Percentiles rank a stretch among this genome's conserved stretches.
These are phyloP conservation scores for Okapia johnstoni DNA, from an alignment of 2,113 vertebrate genomes.

Conservation along the genomic window DNA sequence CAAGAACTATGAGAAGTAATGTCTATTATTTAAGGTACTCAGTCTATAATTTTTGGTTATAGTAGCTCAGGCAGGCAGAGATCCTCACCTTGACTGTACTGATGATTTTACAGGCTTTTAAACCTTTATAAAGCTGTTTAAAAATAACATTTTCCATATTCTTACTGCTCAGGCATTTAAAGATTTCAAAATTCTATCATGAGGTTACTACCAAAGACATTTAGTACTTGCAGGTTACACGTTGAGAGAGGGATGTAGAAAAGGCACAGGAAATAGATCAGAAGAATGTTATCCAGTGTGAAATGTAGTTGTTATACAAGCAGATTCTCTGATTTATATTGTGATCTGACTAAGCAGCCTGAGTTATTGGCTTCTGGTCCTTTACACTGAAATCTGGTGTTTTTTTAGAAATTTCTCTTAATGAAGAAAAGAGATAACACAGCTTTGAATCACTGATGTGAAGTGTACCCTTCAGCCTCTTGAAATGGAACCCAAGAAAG, in stretches of 20 bases:
- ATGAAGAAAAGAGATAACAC: background rate
- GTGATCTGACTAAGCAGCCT: background rate
- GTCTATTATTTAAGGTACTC: background rate
- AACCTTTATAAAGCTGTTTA: background rate
- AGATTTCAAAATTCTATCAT: background rate
- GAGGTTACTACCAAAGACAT: background rate
- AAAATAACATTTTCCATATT: background rate
- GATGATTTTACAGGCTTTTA: background rate
- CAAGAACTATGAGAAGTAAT: background rate
- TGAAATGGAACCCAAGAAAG: background rate
- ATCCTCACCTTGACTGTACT: background rate
- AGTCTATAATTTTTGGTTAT: background rate
- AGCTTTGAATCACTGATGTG: background rate
- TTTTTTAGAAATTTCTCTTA: background rate
- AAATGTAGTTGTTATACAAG: background rate
- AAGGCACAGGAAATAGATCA: background rate
- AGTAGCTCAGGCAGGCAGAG: background rate
- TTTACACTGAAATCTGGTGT: background rate
- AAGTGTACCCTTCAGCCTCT: background rate
- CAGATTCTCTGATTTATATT: background rate
- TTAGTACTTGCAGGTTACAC: background rate
- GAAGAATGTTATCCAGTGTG: background rate
- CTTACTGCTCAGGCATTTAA: background rate
- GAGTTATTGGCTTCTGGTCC: background rate
- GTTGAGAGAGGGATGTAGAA: background rate